Evolutionary conservation across 2,797 vertebrate genomes (phyloP).

Genomic region (Psittacula derbiana): DNA sequence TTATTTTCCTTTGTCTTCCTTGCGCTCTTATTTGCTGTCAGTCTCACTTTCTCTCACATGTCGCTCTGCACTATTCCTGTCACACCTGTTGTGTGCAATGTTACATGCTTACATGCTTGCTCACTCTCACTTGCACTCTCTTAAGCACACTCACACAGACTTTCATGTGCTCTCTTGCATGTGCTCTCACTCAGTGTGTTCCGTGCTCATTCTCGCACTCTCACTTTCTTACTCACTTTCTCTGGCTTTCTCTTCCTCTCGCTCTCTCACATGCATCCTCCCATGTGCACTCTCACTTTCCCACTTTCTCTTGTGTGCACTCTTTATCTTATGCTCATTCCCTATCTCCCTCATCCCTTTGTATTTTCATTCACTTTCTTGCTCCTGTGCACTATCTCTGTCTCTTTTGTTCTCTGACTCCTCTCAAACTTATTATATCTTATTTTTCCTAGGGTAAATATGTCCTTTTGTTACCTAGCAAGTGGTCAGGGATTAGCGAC

Average conservation of each 20-base stretch:
- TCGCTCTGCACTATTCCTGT: background rate
- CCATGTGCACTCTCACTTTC: fast-evolving
- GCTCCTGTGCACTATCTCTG: fast-evolving
- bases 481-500: background rate
- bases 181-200: background rate
- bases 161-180: background rate
- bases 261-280: no score
- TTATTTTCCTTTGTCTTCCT: background rate
- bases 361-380: background rate
- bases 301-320: background rate
- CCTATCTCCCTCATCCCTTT: background rate
- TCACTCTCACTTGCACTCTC: background rate
- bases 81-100: fast-evolving
- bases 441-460: background rate
- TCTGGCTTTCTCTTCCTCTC: background rate
- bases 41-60: background rate
- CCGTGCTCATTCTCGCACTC: background rate
- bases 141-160: background rate
- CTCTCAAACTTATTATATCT: background rate
- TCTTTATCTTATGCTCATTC: fast-evolving
- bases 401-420: background rate
- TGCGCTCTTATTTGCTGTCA: background rate
- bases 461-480: background rate
- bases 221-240: background rate
- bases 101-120: fast-evolving